These are phyloP conservation scores for Orius laevigatus DNA, from an alignment of 1,140 invertebrate species.

Conservation along the genomic window DNA sequence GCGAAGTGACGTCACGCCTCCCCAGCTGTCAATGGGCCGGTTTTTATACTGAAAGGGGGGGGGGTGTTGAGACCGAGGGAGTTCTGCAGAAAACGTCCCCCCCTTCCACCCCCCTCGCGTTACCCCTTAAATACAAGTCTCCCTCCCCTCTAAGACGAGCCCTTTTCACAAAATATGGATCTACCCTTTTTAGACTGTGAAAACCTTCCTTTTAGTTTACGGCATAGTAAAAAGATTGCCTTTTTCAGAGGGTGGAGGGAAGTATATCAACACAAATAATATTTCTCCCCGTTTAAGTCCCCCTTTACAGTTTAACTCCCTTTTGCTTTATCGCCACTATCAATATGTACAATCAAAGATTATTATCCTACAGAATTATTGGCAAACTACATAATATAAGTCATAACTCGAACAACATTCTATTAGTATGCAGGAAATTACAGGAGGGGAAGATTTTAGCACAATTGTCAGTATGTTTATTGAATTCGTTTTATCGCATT, in stretches of 20 bases:
- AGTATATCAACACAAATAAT: constrained; percentile 6
- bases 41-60: constrained; percentile 1
- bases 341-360: too few relatives aligned
- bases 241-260: not conserved
- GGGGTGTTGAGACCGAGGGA: not conserved
- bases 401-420: too few relatives aligned
- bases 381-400: too few relatives aligned
- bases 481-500: too few relatives aligned
- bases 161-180: constrained; percentile 8
- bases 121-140: not conserved
- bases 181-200: constrained; percentile 6
- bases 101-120: not conserved
- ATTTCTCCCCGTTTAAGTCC: too few relatives aligned
- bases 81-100: constrained; percentile 4
- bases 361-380: too few relatives aligned
- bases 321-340: too few relatives aligned
- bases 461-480: too few relatives aligned
- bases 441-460: too few relatives aligned
- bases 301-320: too few relatives aligned
- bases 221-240: constrained; percentile 6
- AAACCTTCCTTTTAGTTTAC: constrained; percentile 7
- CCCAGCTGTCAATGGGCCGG: constrained; percentile 10
- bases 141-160: not conserved
- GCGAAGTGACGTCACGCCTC: constrained; percentile 7
- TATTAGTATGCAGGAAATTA: too few relatives aligned